Evolutionary conservation across 2,797 vertebrate species (phyloP).

Genomic region (Channa striata): DNA sequence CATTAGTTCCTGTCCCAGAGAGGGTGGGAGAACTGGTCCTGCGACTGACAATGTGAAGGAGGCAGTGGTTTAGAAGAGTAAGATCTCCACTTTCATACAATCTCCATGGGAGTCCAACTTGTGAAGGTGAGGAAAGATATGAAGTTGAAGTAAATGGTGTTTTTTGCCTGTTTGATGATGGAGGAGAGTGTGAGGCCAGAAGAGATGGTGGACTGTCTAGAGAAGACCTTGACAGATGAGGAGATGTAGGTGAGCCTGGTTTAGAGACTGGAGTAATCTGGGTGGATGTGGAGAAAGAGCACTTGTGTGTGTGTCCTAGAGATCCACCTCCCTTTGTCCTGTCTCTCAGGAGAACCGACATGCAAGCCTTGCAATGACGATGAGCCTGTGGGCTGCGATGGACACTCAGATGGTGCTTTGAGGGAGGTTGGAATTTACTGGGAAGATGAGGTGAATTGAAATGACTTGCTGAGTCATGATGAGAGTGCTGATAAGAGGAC

Average conservation of each 20-base stretch:
- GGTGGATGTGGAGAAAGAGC: constrained; percentile 13
- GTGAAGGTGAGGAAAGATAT: constrained; percentile 21
- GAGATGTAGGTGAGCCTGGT: constrained; percentile 32
- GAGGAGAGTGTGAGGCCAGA: constrained; percentile 23
- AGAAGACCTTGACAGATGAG: constrained; percentile 31
- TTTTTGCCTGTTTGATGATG: constrained; percentile 28
- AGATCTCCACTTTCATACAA: constrained; percentile 71
- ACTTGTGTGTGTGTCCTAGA: constrained; percentile 34
- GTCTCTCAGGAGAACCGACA: constrained; percentile 58
- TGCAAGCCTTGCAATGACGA: constrained; percentile 68
- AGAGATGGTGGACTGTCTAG: constrained; percentile 23
- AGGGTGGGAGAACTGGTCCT: constrained; percentile 78
- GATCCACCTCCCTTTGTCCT: constrained; percentile 50
- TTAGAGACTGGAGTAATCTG: constrained; percentile 31
- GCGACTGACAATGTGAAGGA: constrained; percentile 78
- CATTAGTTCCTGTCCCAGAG: constrained; percentile 40
- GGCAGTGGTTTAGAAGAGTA: constrained; percentile 78
- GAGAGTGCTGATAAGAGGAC: constrained; percentile 34
- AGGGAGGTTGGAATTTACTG: constrained; percentile 46
- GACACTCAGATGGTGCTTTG: constrained; percentile 40
- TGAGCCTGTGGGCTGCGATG: constrained; percentile 39
- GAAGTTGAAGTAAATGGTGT: constrained; percentile 10
- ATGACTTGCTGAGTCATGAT: constrained; percentile 68
- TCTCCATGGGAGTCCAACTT: constrained; percentile 26
- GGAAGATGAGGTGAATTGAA: constrained; percentile 52